A percentile compares a stretch with the other conserved stretches of the same genome.
Conservation (phyloP, 2,797 vertebrate genomes). For the Trichosurus vulpecula region DNA sequence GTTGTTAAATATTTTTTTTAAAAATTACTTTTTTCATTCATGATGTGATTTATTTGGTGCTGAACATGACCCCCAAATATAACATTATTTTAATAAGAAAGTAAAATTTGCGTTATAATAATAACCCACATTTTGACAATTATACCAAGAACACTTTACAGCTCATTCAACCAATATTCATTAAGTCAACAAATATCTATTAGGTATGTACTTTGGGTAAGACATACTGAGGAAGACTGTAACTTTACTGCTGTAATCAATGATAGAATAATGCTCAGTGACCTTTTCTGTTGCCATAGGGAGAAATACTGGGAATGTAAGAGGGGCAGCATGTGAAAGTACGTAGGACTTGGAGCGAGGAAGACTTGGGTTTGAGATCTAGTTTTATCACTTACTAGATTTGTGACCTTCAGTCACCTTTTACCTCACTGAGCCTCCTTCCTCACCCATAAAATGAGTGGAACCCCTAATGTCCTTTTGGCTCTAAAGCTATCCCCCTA, state of each 20-base stretch:
- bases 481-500: background rate
- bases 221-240: background rate
- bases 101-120: conserved; percentile 5
- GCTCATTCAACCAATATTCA: background rate
- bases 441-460: background rate
- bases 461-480: background rate
- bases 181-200: background rate
- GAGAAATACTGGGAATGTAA: background rate
- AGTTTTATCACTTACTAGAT: background rate
- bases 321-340: background rate
- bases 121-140: background rate
- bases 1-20: conserved; percentile 41
- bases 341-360: background rate
- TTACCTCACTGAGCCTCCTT: background rate
- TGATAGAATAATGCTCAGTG: background rate
- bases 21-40: background rate
- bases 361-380: background rate
- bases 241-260: background rate
- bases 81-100: conserved; percentile 6
- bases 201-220: conserved; percentile 1
- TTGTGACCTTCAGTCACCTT: background rate
- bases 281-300: background rate
- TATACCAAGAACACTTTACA: background rate
- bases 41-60: background rate
- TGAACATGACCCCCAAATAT: background rate